Evolutionary conservation across 2,888 invertebrate genomes (phyloP).

Genomic region (Aromia moschata): DNA sequence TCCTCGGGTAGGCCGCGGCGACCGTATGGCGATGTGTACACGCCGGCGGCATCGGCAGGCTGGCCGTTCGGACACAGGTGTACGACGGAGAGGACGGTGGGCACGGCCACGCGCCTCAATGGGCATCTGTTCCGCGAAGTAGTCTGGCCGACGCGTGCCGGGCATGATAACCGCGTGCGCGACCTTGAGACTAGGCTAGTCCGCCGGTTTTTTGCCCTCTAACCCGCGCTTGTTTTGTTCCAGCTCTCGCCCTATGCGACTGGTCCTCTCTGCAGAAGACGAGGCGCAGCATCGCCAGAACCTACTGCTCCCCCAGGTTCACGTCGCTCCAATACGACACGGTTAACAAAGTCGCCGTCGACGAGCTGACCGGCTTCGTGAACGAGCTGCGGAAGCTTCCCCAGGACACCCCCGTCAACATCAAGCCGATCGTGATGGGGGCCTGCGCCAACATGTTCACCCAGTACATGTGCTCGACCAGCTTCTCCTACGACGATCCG

Average conservation of each 20-base stretch:
- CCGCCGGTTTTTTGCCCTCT: conserved; percentile 49
- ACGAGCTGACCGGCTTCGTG: conserved; percentile 73
- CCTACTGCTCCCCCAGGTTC: conserved; percentile 82
- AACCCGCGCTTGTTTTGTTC: conserved; percentile 53
- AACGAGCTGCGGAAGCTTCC: conserved; percentile 66
- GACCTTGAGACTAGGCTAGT: conserved; percentile 51
- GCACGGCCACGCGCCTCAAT: conserved; percentile 48
- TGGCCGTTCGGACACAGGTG: conserved; percentile 38
- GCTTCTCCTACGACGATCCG: conserved; percentile 75
- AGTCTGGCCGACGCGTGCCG: conserved; percentile 50
- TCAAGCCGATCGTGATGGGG: conserved; percentile 77
- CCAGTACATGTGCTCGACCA: conserved; percentile 85
- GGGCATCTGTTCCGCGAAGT: conserved; percentile 50
- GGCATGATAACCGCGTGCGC: conserved; percentile 42
- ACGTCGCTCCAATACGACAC: conserved; percentile 76
- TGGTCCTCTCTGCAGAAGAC: conserved; percentile 86
- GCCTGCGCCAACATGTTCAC: conserved; percentile 87
- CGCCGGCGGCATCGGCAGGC: not conserved
- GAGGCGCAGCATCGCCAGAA: conserved; percentile 79
- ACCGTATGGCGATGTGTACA: too few relatives aligned
- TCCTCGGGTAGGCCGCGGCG: too few relatives aligned
- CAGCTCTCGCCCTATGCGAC: conserved; percentile 88
- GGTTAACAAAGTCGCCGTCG: conserved; percentile 75
- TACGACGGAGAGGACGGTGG: conserved; percentile 21
- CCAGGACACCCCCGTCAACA: conserved; percentile 63